These are phyloP conservation scores for Astreopora myriophthalma DNA, from an alignment of 64 coral and sea anemone genomes.

Conservation along the genomic window DNA sequence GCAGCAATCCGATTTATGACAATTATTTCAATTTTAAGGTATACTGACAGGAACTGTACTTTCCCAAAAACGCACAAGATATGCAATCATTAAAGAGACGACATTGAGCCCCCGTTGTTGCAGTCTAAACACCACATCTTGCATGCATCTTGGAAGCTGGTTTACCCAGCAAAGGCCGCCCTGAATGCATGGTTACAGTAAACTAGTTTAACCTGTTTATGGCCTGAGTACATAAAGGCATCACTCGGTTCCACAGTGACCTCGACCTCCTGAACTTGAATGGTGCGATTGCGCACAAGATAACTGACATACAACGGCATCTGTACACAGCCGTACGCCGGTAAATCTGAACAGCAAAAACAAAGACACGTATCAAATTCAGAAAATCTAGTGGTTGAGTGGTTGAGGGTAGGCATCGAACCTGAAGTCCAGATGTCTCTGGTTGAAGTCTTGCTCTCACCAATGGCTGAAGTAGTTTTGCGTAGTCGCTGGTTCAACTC, in stretches of 20 bases:
- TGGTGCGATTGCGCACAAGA: constrained; percentile 86
- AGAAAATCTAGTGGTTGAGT: not conserved
- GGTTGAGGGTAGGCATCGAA: too few species aligned
- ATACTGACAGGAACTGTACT: too few species aligned
- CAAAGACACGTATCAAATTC: not conserved
- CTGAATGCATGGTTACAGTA: not conserved
- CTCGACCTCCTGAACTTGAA: constrained; percentile 91
- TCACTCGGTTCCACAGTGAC: constrained; percentile 89
- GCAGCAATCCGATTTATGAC: too few species aligned
- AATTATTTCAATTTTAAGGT: too few species aligned
- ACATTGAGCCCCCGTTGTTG: too few species aligned
- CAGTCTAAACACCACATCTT: not conserved
- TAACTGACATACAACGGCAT: constrained; percentile 76
- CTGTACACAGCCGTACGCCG: constrained; percentile 87
- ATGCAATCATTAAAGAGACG: too few species aligned
- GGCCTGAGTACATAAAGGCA: constrained; percentile 95
- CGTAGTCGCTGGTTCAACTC: too few species aligned
- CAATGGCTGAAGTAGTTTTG: too few species aligned
- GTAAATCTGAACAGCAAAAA: constrained; percentile 73
- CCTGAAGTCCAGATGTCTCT: too few species aligned
- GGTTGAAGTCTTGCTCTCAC: too few species aligned
- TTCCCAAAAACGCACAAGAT: too few species aligned
- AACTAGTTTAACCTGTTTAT: constrained; percentile 78
- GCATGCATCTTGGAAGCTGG: not conserved
- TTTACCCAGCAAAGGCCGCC: not conserved